A percentile compares a stretch with the other conserved stretches of the same genome.
Evolutionary conservation across 2,797 vertebrate species (phyloP).

Genomic region (Poliocrania exsul): DNA sequence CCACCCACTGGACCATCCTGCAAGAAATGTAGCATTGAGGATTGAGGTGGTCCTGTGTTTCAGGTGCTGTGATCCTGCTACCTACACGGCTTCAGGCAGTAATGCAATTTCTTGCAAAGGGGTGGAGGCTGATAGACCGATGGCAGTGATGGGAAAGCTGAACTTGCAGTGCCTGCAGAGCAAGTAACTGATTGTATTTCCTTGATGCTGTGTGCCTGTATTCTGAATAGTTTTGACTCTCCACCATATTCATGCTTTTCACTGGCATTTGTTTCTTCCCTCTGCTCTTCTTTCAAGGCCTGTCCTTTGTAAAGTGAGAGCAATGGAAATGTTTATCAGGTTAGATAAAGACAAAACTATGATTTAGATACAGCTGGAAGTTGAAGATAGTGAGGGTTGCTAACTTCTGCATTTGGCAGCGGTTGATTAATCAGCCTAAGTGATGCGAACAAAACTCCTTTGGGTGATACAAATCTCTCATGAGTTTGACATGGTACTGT

Average conservation of each 20-base stretch:
- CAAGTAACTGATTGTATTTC: not conserved
- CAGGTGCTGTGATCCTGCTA: slow-evolving; percentile 63
- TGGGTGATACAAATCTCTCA: not conserved
- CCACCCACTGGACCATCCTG: slow-evolving; percentile 78
- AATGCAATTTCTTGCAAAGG: not conserved
- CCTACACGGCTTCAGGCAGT: slow-evolving; percentile 75
- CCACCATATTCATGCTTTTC: not conserved
- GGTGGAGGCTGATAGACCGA: not conserved
- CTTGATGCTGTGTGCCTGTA: not conserved
- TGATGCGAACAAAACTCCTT: not conserved
- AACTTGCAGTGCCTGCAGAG: slow-evolving; percentile 13
- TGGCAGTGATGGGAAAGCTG: not conserved
- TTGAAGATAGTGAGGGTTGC: not conserved
- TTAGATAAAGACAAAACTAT: not conserved
- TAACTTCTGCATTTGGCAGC: not conserved
- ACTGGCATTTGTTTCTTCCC: slow-evolving; percentile 8
- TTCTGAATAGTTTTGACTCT: slow-evolving; percentile 7
- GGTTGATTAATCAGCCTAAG: not conserved
- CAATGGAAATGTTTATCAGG: not conserved
- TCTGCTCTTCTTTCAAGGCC: not conserved
- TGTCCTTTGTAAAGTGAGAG: not conserved
- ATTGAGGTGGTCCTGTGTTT: slow-evolving; percentile 82
- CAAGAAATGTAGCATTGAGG: slow-evolving; percentile 78
- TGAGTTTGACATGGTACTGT: not conserved
- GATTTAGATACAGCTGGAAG: not conserved